Percentiles rank a stretch among this genome's conserved stretches.
These are phyloP conservation scores for Plebejus anna DNA, from an alignment of 2,888 invertebrate species.

Conservation along the genomic window DNA sequence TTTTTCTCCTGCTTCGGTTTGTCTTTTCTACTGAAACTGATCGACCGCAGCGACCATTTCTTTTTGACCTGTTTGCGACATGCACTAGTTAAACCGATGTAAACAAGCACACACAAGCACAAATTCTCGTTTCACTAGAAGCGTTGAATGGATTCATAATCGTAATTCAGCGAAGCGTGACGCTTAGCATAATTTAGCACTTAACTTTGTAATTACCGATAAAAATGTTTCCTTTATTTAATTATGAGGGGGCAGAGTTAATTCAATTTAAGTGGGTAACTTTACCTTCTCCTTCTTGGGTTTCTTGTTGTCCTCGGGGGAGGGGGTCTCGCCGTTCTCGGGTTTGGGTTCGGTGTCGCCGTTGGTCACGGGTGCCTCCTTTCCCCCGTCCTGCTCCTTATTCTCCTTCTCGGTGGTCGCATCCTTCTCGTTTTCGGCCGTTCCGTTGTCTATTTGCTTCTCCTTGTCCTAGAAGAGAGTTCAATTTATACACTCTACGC, in stretches of 20 bases:
- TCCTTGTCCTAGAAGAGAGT: constrained; percentile 77
- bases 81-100: constrained; percentile 40
- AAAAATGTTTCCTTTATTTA: constrained; percentile 16
- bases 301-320: constrained; percentile 78
- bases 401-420: constrained; percentile 83
- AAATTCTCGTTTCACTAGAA: constrained; percentile 26
- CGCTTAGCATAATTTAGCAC: constrained; percentile 28
- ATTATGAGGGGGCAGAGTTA: background rate
- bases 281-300: constrained; percentile 83
- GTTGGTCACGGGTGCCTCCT: constrained; percentile 56
- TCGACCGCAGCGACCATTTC: constrained; percentile 93
- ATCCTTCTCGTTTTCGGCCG: constrained; percentile 84
- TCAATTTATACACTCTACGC: background rate
- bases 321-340: constrained; percentile 62
- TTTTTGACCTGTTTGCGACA: constrained; percentile 83
- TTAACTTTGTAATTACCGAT: constrained; percentile 25
- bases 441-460: constrained; percentile 77
- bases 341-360: constrained; percentile 68
- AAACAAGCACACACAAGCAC: constrained; percentile 32
- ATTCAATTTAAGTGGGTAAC: background rate
- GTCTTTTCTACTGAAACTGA: constrained; percentile 93
- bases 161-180: constrained; percentile 25
- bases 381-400: constrained; percentile 54
- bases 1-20: constrained; percentile 90
- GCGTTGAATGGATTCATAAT: constrained; percentile 25